Conservation (phyloP, 2,888 invertebrate species). For the Lepidochitona cinerea region DNA sequence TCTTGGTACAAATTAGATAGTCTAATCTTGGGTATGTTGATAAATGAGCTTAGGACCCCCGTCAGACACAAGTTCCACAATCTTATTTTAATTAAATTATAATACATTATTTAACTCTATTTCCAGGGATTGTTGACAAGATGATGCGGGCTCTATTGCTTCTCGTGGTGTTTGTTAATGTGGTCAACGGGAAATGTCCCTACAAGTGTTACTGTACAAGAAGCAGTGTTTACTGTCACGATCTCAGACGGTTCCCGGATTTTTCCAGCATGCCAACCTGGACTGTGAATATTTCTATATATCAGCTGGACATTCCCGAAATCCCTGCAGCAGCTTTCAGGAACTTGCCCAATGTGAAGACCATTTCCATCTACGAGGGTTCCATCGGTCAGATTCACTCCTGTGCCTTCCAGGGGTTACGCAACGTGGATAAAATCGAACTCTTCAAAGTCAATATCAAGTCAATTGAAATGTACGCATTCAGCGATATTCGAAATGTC, state of each 20-base stretch:
- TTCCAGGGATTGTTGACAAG: too few species aligned
- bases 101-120: too few species aligned
- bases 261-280: neutral
- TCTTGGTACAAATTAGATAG: too few species aligned
- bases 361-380: constrained; percentile 1
- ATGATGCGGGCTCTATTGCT: neutral
- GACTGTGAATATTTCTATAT: neutral
- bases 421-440: constrained; percentile 23
- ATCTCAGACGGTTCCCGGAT: neutral
- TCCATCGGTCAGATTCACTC: constrained; percentile 23
- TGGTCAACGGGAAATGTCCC: neutral
- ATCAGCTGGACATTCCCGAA: neutral
- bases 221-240: neutral
- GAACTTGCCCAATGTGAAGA: neutral
- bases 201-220: neutral
- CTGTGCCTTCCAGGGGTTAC: constrained; percentile 21
- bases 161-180: neutral
- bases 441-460: constrained; percentile 25
- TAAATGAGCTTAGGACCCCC: too few species aligned
- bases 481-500: constrained; percentile 16
- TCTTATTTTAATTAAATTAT: too few species aligned
- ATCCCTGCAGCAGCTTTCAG: neutral
- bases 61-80: too few species aligned
- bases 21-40: too few species aligned
- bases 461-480: constrained; percentile 24